phyloP scores from a whole-genome alignment of 2,797 vertebrate species.

The Oceanodroma leucorhoa region DNA sequence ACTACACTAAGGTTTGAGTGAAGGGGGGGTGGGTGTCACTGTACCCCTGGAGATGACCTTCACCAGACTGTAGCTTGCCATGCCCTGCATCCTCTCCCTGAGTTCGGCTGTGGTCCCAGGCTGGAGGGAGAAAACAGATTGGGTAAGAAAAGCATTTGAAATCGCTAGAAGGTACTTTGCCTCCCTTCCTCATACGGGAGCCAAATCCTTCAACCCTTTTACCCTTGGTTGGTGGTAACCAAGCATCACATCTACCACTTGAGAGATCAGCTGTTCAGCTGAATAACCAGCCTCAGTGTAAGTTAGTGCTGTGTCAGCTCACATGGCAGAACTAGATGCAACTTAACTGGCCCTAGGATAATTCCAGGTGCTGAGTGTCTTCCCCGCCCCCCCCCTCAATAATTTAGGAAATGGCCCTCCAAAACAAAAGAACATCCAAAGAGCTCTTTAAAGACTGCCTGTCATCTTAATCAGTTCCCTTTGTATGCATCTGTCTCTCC shows the following conservation, averaged over 20 bases:
- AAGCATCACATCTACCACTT: accelerated
- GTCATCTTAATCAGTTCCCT: background rate
- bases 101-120: background rate
- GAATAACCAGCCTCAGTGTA: background rate
- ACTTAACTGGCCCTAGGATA: background rate
- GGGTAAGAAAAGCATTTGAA: background rate
- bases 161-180: background rate
- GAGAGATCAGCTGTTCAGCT: background rate
- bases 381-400: background rate
- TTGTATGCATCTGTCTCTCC: background rate
- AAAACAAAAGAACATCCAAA: background rate
- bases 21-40: background rate
- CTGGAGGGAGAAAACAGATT: background rate
- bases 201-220: background rate
- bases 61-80: accelerated
- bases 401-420: background rate
- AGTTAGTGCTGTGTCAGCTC: background rate
- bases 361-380: background rate
- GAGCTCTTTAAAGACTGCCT: background rate
- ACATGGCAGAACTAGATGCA: background rate
- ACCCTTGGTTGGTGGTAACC: background rate
- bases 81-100: background rate
- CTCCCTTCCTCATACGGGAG: background rate
- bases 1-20: background rate
- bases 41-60: background rate